Conservation (phyloP, 2,113 vertebrate species). For the Actenoides lindsayi region DNA sequence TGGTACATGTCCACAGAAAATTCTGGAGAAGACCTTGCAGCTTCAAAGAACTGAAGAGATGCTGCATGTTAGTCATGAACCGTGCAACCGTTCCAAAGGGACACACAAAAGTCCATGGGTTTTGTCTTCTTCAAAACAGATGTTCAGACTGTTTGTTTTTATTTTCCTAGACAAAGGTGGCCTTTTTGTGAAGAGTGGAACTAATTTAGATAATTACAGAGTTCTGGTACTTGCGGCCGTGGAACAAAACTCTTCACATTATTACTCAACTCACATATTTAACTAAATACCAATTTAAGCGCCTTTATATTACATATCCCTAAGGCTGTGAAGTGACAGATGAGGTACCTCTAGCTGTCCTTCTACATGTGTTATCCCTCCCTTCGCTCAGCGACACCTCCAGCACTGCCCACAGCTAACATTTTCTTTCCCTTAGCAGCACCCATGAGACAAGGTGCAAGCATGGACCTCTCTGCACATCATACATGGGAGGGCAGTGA, state of each 20-base stretch:
- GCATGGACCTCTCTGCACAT: neutral
- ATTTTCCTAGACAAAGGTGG: neutral
- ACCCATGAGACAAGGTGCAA: neutral
- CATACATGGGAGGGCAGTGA: neutral
- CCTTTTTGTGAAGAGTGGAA: neutral
- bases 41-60: neutral
- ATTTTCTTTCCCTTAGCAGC: neutral
- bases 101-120: fast-evolving
- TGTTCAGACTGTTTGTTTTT: neutral
- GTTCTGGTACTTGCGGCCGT: neutral
- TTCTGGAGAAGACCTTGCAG: neutral
- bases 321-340: neutral
- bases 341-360: neutral
- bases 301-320: neutral
- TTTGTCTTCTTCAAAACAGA: neutral
- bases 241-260: neutral
- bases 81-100: fast-evolving
- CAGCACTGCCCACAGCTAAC: neutral
- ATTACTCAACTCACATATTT: neutral
- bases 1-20: fast-evolving
- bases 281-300: neutral
- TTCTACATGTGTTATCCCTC: neutral
- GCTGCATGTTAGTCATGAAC: neutral
- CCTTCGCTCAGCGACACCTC: neutral
- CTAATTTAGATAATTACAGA: neutral